These are phyloP conservation scores for Lacanobia oleracea DNA, from an alignment of 2,888 invertebrate genomes.

Conservation along the genomic window DNA sequence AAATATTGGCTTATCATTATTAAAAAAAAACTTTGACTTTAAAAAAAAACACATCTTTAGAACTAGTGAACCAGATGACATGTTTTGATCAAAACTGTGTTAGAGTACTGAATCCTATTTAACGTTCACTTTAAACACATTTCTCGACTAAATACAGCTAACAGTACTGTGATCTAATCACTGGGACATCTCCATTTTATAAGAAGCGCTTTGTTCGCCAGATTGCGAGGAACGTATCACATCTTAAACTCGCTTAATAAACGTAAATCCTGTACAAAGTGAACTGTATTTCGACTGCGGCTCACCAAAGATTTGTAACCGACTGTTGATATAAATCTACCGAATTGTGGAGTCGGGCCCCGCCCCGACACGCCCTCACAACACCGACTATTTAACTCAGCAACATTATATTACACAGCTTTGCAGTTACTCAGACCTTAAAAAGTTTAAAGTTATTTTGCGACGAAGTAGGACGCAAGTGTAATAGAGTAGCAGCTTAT, in stretches of 20 bases:
- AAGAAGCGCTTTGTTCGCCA: conserved; percentile 50
- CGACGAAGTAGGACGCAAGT: conserved; percentile 57
- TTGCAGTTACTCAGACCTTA: conserved; percentile 65
- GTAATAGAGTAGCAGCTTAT: conserved; percentile 63
- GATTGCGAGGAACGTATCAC: conserved; percentile 65
- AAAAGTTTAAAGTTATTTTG: conserved; percentile 67
- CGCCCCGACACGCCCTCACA: conserved; percentile 66
- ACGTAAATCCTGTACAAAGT: conserved; percentile 83
- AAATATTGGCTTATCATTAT: conserved; percentile 7
- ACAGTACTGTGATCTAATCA: conserved; percentile 24
- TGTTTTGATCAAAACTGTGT: background rate
- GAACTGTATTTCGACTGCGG: conserved; percentile 82
- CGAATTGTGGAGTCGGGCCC: conserved; percentile 65
- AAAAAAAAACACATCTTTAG: no score
- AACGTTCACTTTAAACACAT: background rate
- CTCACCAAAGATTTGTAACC: conserved; percentile 86
- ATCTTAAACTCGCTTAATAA: conserved; percentile 80
- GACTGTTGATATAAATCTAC: conserved; percentile 74
- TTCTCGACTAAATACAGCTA: conserved; percentile 3
- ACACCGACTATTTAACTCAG: conserved; percentile 61
- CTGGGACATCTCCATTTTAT: conserved; percentile 14
- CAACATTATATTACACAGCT: conserved; percentile 61
- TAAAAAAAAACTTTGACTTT: no score
- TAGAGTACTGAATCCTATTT: background rate
- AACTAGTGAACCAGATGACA: background rate